phyloP scores from a whole-genome alignment of 2,797 vertebrate species.

The Ceryle rudis region DNA sequence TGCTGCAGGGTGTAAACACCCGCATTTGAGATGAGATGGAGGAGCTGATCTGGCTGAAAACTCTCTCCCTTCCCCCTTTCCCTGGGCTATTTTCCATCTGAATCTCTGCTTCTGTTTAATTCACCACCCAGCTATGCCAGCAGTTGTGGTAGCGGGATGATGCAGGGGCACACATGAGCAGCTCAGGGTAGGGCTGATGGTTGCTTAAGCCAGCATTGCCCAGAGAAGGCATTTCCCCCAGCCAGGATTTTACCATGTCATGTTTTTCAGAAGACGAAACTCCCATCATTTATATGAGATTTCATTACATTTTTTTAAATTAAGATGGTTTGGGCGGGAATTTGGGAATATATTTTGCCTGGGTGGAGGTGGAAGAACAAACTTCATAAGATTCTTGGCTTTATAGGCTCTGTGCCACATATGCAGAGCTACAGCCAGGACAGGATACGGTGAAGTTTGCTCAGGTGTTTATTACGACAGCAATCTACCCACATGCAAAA shows the following conservation, averaged over 20 bases:
- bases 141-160: background rate
- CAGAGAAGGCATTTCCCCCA: background rate
- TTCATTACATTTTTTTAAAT: background rate
- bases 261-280: background rate
- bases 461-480: background rate
- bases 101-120: background rate
- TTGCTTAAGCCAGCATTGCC: background rate
- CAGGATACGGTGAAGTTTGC: background rate
- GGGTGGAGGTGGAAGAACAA: background rate
- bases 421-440: background rate
- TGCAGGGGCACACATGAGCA: background rate
- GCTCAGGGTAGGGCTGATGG: background rate
- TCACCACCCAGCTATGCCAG: background rate
- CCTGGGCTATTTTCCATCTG: constrained; percentile 39
- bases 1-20: background rate
- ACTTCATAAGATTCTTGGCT: background rate
- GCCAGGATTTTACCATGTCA: background rate
- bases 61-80: background rate
- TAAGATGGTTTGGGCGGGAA: background rate
- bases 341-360: background rate
- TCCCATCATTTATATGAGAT: background rate
- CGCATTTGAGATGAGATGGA: background rate
- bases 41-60: constrained; percentile 19
- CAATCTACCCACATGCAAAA: background rate
- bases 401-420: background rate